Evolutionary conservation across 2,888 invertebrate species (phyloP).

Genomic region (Tuberolachnus salignus): DNA sequence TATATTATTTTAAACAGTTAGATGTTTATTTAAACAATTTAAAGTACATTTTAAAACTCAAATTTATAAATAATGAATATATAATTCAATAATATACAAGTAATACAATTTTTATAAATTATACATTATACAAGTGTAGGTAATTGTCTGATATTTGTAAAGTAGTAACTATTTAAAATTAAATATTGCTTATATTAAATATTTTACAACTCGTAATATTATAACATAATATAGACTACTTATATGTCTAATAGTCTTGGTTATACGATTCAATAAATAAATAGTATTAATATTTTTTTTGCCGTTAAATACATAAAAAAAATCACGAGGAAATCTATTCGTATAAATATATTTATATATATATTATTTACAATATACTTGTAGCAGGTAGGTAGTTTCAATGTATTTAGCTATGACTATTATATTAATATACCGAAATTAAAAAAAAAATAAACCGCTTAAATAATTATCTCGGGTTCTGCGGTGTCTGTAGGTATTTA

Average conservation of each 20-base stretch:
- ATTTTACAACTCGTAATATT: slow-evolving; percentile 38
- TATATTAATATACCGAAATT: neutral
- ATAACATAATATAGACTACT: slow-evolving; percentile 37
- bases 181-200: slow-evolving; percentile 38
- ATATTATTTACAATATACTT: slow-evolving; percentile 40
- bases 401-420: neutral
- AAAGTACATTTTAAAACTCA: slow-evolving; percentile 15
- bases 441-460: neutral
- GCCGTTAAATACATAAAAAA: neutral
- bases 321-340: neutral
- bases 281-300: slow-evolving; percentile 37
- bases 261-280: slow-evolving; percentile 47
- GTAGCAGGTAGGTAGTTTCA: neutral
- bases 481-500: neutral
- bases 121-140: slow-evolving; percentile 1
- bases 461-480: neutral
- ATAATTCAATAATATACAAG: slow-evolving; percentile 26
- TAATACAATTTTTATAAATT: slow-evolving; percentile 24
- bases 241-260: slow-evolving; percentile 54
- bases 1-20: neutral
- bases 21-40: slow-evolving; percentile 18
- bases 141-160: neutral
- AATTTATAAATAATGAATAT: slow-evolving; percentile 35
- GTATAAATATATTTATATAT: neutral
- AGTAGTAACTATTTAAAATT: slow-evolving; percentile 6